Evolutionary conservation across 2,797 vertebrate species (phyloP).

Genomic region (Coregonus sp.): DNA sequence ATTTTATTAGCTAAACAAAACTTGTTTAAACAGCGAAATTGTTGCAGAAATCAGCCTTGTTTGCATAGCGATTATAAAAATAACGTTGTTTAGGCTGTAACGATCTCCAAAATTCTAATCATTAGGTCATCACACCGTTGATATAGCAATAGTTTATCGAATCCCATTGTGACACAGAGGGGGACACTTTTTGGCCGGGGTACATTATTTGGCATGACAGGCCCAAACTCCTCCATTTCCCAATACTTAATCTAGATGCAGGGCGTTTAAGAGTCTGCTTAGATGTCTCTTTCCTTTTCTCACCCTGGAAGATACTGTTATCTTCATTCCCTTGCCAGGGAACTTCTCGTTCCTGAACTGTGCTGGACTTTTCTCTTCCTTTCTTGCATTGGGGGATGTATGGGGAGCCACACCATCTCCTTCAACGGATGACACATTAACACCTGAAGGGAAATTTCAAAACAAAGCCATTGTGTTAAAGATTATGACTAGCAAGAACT

Average conservation of each 20-base stretch:
- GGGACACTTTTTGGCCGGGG: no score
- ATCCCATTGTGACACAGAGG: no score
- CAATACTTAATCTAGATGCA: background rate
- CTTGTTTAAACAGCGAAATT: no score
- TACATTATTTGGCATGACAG: no score
- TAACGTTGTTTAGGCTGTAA: no score
- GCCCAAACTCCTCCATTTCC: constrained; percentile 10
- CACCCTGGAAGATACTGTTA: constrained; percentile 1
- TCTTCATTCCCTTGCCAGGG: constrained; percentile 24
- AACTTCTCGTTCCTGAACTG: constrained; percentile 10
- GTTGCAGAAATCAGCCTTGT: no score
- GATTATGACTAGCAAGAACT: background rate
- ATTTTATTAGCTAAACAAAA: no score
- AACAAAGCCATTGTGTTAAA: background rate
- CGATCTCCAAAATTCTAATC: no score
- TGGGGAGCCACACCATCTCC: background rate
- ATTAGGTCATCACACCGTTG: no score
- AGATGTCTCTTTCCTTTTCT: background rate
- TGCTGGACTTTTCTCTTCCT: background rate
- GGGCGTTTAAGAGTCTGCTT: constrained; percentile 15
- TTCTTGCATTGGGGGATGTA: background rate
- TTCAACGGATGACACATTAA: background rate
- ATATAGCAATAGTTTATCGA: no score
- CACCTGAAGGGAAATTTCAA: constrained; percentile 13
- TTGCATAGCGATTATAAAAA: no score